Conservation (phyloP, 2,113 vertebrate genomes). For the Ammodytes marinus region DNA sequence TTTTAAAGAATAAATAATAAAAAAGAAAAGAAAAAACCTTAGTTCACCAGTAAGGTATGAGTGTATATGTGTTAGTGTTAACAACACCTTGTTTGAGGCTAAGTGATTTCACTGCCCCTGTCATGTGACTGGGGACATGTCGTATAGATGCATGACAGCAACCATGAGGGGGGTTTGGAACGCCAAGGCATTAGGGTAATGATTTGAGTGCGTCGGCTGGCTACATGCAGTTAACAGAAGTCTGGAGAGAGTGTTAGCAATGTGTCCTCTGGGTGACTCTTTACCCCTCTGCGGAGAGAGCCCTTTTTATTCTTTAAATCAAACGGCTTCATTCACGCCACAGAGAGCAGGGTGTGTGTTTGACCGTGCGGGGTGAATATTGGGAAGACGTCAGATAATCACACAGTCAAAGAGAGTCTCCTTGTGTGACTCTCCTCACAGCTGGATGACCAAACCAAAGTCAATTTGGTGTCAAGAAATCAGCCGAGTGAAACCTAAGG, state of each 20-base stretch:
- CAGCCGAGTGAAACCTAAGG: not conserved
- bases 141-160: slow-evolving; percentile 18
- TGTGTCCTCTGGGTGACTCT: slow-evolving; percentile 35
- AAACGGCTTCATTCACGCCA: slow-evolving; percentile 37
- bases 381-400: slow-evolving; percentile 29
- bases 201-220: slow-evolving; percentile 40
- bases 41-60: slow-evolving; percentile 44
- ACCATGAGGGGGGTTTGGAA: slow-evolving; percentile 33
- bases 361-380: slow-evolving; percentile 3
- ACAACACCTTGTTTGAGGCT: slow-evolving; percentile 40
- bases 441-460: slow-evolving; percentile 7
- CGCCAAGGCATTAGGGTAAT: slow-evolving; percentile 42
- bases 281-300: slow-evolving; percentile 13
- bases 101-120: slow-evolving; percentile 52
- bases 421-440: not conserved
- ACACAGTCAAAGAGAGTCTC: slow-evolving; percentile 18
- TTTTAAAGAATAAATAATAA: slow-evolving; percentile 6
- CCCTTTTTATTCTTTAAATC: slow-evolving; percentile 55
- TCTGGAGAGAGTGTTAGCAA: slow-evolving; percentile 20
- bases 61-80: slow-evolving; percentile 42
- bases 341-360: slow-evolving; percentile 21
- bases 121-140: slow-evolving; percentile 47
- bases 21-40: slow-evolving; percentile 19
- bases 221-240: slow-evolving; percentile 51
- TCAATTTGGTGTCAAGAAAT: slow-evolving; percentile 20